Percentiles rank a stretch among this genome's conserved stretches.
These are phyloP conservation scores for Onychomys leucogaster DNA, from an alignment of 2,797 vertebrate genomes.

Conservation along the genomic window DNA sequence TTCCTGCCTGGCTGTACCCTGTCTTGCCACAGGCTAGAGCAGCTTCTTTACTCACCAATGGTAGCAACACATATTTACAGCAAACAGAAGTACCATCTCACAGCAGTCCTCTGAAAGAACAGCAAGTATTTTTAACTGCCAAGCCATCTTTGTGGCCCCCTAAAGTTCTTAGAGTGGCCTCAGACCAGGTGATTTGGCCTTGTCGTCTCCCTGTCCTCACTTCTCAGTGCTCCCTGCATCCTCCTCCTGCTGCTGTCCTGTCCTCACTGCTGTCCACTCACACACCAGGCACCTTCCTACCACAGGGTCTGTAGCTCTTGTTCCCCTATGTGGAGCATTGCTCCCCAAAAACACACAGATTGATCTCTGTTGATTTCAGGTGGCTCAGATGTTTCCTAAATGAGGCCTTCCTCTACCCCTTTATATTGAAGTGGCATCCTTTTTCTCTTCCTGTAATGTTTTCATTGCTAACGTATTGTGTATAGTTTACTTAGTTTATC, in stretches of 20 bases:
- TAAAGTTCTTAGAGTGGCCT: not conserved
- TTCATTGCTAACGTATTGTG: not conserved
- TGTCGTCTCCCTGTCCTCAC: not conserved
- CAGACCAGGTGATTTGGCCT: not conserved
- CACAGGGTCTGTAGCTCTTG: not conserved
- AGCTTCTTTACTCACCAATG: too few relatives aligned
- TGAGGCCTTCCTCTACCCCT: not conserved
- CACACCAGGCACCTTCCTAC: not conserved
- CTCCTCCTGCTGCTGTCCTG: not conserved
- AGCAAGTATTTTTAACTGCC: not conserved
- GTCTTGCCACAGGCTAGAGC: too few relatives aligned
- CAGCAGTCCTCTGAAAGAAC: not conserved
- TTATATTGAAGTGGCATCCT: not conserved
- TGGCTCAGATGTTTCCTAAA: not conserved
- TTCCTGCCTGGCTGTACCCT: too few relatives aligned
- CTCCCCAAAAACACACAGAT: not conserved
- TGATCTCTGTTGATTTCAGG: not conserved
- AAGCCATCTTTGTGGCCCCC: not conserved
- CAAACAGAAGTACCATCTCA: too few relatives aligned
- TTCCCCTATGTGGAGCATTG: not conserved
- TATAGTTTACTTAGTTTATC: not conserved
- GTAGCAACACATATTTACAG: too few relatives aligned
- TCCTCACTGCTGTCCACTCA: not conserved
- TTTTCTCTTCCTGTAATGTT: not conserved
- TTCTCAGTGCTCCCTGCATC: too few relatives aligned